Evolutionary conservation across 2,113 vertebrate genomes (phyloP).

Genomic region (Amia ocellicauda): DNA sequence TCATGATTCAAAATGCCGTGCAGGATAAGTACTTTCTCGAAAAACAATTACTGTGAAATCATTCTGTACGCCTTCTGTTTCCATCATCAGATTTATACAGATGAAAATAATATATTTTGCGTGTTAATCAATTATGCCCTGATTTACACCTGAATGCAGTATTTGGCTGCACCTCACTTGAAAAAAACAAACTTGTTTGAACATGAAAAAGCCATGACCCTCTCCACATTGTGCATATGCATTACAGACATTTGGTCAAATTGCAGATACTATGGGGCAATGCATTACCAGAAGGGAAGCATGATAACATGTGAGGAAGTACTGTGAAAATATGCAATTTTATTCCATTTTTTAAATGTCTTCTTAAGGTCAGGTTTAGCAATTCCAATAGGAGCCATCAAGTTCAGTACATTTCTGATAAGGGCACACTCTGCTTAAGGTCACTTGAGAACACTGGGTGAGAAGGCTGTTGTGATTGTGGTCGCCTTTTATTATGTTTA

Average conservation of each 20-base stretch:
- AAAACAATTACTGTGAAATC: too few relatives aligned
- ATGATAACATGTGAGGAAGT: background rate
- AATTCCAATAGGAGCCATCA: conserved; percentile 32
- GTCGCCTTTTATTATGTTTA: conserved; percentile 20
- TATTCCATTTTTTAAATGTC: conserved; percentile 42
- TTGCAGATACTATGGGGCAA: background rate
- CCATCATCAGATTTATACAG: too few relatives aligned
- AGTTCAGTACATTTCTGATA: conserved; percentile 27
- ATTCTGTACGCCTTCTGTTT: too few relatives aligned
- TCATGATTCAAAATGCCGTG: too few relatives aligned
- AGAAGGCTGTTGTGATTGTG: conserved; percentile 23
- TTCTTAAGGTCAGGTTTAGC: conserved; percentile 47
- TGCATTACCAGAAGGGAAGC: background rate
- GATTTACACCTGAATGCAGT: too few relatives aligned
- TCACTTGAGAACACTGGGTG: conserved; percentile 1
- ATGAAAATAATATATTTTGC: too few relatives aligned
- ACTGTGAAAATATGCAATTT: conserved; percentile 19
- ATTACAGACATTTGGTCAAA: too few relatives aligned
- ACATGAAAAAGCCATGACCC: background rate
- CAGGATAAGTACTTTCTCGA: too few relatives aligned
- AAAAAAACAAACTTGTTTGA: too few relatives aligned
- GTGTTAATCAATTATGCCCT: too few relatives aligned
- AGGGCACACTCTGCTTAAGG: conserved; percentile 26
- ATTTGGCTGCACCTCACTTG: too few relatives aligned
- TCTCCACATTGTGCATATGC: too few relatives aligned